Base-by-base conservation (phyloP, 2,888 invertebrate genomes). In the Urechis unicinctus region DNA sequence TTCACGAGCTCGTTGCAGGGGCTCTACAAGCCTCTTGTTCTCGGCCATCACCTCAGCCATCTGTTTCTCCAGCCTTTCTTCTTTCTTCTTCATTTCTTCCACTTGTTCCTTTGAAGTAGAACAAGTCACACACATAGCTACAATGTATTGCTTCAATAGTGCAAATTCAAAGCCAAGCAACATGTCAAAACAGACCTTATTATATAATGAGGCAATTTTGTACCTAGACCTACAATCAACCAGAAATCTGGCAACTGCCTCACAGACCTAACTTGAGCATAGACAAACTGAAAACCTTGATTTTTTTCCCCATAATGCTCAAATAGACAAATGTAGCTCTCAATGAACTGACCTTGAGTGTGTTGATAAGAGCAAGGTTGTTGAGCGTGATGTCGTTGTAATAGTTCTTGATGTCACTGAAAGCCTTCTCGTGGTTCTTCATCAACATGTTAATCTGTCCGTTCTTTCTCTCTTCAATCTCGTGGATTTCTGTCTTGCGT, bases 321-420 rank as follows among this genome's bases (percentile, higher is more conserved):
- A n/a, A n/a, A n/a, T n/a, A n/a, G n/a, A n/a, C n/a, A n/a, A n/a
- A n/a, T n/a, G n/a, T n/a, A n/a, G n/a, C n/a, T 36, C 41, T 13
- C 41, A 36, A 9, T 13, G 17, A 21, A 36, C 24, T 53, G 9
- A 85, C 86, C 81, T 94, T 95, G 36, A 95, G 81, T 65, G 89
- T 89, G 72, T 88, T 88, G 57, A 95, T 94, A 1, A 95, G 81
- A 0, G 91, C 89, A 62, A 95, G 81, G 79, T 95, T 95, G 76
- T 94, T 94, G 17, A 92, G 81, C 0, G 92, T 92, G 52, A 95
- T 93, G 68, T 94, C 92, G 70, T 93, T 93, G 72, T 94, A 96
- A 79, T 94, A 95, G 77, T 88, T 89, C 76, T 93, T 94, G 80
- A 95, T 86, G 74, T 94, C 91, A 45, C 85, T 83, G 73, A 92